A percentile compares a stretch with the other conserved stretches of the same genome.
These are phyloP conservation scores for Leptogaster cylindrica DNA, from an alignment of 2,888 invertebrate species.

Conservation along the genomic window DNA sequence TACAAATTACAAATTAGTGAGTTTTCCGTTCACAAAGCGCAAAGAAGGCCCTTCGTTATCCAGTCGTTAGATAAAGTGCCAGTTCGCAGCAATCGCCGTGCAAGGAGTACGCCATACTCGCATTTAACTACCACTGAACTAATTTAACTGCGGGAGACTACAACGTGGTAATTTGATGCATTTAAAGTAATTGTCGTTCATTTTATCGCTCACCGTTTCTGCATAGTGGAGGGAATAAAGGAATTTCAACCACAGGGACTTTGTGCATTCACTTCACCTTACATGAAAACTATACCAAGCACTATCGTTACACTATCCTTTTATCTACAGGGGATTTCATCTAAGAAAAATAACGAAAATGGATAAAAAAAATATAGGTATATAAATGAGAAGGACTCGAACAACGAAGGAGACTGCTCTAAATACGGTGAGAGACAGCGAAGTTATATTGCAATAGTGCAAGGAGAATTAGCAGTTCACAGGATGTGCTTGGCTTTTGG, in stretches of 20 bases:
- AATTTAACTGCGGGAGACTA: constrained; percentile 18
- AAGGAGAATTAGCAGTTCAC: constrained; percentile 31
- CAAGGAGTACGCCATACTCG: constrained; percentile 7
- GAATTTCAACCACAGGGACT: neutral
- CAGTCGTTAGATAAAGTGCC: constrained; percentile 6
- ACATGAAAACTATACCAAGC: constrained; percentile 15
- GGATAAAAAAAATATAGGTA: neutral
- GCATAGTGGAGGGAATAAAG: neutral
- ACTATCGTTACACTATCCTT: constrained; percentile 22
- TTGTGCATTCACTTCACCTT: neutral
- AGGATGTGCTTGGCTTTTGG: constrained; percentile 23
- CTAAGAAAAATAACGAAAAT: neutral
- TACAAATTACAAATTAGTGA: constrained; percentile 15
- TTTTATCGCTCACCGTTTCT: constrained; percentile 13
- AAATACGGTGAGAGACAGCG: constrained; percentile 8
- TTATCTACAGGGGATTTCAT: constrained; percentile 13
- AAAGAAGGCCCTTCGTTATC: neutral
- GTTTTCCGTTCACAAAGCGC: neutral
- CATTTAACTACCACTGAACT: constrained; percentile 29
- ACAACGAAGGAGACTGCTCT: neutral
- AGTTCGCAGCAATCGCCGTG: neutral
- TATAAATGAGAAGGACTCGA: neutral
- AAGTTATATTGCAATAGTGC: constrained; percentile 21
- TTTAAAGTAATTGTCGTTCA: constrained; percentile 38
- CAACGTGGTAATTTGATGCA: constrained; percentile 35